Percentiles rank a stretch among this genome's conserved stretches.
Evolutionary conservation across 2,113 vertebrate species (phyloP).

Genomic region (Scortum barcoo): DNA sequence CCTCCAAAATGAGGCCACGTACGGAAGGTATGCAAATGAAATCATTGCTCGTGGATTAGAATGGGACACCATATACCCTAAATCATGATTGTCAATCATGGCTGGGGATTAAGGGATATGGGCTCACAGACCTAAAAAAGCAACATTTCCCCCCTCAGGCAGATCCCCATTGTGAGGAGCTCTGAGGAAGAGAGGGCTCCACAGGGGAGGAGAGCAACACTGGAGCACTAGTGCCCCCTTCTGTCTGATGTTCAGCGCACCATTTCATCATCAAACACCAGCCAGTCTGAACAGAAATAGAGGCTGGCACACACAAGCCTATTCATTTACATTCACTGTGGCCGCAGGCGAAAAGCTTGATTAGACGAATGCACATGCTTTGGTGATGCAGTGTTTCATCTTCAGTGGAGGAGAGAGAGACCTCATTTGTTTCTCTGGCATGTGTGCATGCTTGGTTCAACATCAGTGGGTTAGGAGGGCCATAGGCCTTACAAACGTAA

Average conservation of each 20-base stretch:
- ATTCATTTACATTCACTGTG: constrained; percentile 78
- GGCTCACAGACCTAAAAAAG: constrained; percentile 99
- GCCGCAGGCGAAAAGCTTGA: constrained; percentile 80
- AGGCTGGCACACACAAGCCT: constrained; percentile 75
- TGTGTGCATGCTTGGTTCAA: constrained; percentile 71
- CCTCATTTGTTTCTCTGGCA: constrained; percentile 75
- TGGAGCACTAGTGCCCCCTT: constrained; percentile 98
- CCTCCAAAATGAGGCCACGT: constrained; percentile 92
- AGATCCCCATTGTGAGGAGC: constrained; percentile 87
- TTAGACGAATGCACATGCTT: constrained; percentile 82
- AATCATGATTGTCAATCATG: constrained; percentile 99
- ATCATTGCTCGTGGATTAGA: constrained; percentile 99
- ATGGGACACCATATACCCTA: constrained; percentile 98
- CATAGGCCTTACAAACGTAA: constrained; percentile 75
- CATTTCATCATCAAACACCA: constrained; percentile 70
- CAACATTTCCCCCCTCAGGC: constrained; percentile 94
- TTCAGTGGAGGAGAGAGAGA: constrained; percentile 78
- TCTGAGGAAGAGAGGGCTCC: constrained; percentile 88
- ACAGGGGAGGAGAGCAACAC: constrained; percentile 81
- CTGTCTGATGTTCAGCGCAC: constrained; percentile 59
- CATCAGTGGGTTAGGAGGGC: constrained; percentile 80
- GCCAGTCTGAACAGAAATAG: constrained; percentile 74
- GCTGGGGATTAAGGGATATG: constrained; percentile 99
- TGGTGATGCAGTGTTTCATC: constrained; percentile 83
- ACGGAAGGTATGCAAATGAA: constrained; percentile 99